Evolutionary conservation across 2,797 vertebrate genomes (phyloP).

Genomic region (Acridotheres tristis): DNA sequence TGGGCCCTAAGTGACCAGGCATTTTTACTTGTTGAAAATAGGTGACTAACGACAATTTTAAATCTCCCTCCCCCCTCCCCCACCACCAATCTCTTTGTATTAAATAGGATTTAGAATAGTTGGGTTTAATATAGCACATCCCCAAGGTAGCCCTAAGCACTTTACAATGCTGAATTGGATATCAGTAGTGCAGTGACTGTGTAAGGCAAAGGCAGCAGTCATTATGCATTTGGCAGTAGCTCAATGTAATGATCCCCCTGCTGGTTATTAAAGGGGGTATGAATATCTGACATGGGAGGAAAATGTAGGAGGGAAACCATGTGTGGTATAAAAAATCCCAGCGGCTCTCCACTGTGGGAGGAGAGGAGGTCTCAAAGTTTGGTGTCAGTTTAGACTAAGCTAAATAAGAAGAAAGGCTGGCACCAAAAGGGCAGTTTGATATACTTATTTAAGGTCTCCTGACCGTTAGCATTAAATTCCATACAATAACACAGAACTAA

Average conservation of each 20-base stretch:
- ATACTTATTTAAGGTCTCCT: slow-evolving; percentile 6
- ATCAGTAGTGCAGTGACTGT: slow-evolving; percentile 36
- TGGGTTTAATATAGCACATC: slow-evolving; percentile 66
- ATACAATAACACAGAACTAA: neutral
- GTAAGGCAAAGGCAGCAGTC: slow-evolving; percentile 58
- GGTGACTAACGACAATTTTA: slow-evolving; percentile 56
- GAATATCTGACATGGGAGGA: slow-evolving; percentile 63
- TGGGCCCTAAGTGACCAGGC: slow-evolving; percentile 12
- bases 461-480: neutral
- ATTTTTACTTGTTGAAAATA: slow-evolving; percentile 53
- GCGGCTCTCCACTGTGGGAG: slow-evolving; percentile 14
- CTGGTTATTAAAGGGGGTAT: slow-evolving; percentile 68
- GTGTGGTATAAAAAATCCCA: slow-evolving; percentile 53
- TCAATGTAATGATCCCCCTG: slow-evolving; percentile 71
- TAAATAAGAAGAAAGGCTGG: slow-evolving; percentile 36
- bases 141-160: slow-evolving; percentile 71
- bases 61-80: slow-evolving; percentile 39
- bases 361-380: slow-evolving; percentile 42
- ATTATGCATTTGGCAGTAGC: slow-evolving; percentile 70
- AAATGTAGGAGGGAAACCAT: slow-evolving; percentile 65
- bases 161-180: slow-evolving; percentile 75
- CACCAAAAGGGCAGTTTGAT: neutral
- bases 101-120: slow-evolving; percentile 74
- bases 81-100: slow-evolving; percentile 52
- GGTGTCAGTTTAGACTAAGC: slow-evolving; percentile 33